Evolutionary conservation across 2,113 vertebrate species (phyloP).

Genomic region (Tautogolabrus adspersus): DNA sequence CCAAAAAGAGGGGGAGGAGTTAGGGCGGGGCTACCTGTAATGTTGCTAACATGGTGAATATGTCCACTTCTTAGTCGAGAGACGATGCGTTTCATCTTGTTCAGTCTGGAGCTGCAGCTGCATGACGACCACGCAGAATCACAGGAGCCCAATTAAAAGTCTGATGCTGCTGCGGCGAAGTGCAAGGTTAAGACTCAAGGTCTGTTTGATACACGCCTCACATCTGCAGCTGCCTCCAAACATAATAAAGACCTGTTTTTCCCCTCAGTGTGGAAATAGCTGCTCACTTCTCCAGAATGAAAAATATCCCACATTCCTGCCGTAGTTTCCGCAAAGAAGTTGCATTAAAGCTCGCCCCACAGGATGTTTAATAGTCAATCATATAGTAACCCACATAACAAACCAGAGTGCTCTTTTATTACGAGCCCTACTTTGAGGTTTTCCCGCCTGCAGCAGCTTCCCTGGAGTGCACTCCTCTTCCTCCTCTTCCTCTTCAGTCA

Average conservation of each 20-base stretch:
- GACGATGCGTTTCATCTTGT: background rate
- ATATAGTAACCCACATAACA: constrained; percentile 29
- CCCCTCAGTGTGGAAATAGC: background rate
- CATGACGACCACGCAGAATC: background rate
- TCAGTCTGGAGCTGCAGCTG: background rate
- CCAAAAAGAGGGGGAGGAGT: no score
- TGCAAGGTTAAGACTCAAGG: background rate
- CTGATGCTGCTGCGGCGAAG: background rate
- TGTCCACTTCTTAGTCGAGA: no score
- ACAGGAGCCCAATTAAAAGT: constrained; percentile 3
- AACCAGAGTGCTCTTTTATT: constrained; percentile 43
- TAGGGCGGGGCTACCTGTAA: no score
- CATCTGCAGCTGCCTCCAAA: background rate
- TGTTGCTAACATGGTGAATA: no score
- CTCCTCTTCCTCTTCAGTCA: constrained; percentile 57
- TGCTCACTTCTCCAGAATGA: background rate
- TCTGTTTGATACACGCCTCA: background rate
- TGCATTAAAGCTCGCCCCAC: background rate
- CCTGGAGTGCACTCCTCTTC: constrained; percentile 44
- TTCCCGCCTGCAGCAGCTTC: constrained; percentile 47
- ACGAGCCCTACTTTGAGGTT: constrained; percentile 35
- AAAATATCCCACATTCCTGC: background rate
- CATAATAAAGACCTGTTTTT: background rate
- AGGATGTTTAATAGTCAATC: constrained; percentile 3
- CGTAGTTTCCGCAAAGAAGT: background rate